phyloP scores from a whole-genome alignment of 2,888 invertebrate genomes.

The Altica lythri region DNA sequence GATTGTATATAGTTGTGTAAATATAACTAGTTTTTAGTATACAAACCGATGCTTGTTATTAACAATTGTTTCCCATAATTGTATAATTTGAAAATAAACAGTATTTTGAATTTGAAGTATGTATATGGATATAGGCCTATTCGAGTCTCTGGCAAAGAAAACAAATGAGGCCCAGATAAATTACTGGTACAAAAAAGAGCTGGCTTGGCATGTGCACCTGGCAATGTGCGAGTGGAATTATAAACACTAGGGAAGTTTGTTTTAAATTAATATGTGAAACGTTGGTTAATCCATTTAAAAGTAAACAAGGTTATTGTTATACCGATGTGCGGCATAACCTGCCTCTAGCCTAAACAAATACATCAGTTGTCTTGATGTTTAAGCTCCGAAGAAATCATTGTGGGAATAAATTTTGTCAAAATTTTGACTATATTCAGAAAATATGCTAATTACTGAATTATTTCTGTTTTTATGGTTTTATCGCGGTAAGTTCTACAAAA shows the following conservation, averaged over 20 bases:
- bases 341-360: conserved; percentile 21
- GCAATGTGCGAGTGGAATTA: conserved; percentile 9
- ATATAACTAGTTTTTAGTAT: too few relatives aligned
- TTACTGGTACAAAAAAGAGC: neutral
- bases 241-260: conserved; percentile 23
- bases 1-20: too few relatives aligned
- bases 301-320: conserved; percentile 26
- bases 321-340: conserved; percentile 2
- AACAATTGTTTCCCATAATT: too few relatives aligned
- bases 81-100: too few relatives aligned
- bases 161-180: too few relatives aligned
- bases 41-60: too few relatives aligned
- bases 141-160: too few relatives aligned
- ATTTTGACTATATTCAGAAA: conserved; percentile 5
- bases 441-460: conserved; percentile 4
- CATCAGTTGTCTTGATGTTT: conserved; percentile 23
- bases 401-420: conserved; percentile 10
- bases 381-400: conserved; percentile 13
- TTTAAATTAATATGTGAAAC: conserved; percentile 27
- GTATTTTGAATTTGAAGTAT: too few relatives aligned
- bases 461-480: too few relatives aligned
- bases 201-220: conserved; percentile 6
- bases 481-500: too few relatives aligned
- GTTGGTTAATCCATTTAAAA: conserved; percentile 26
- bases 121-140: too few relatives aligned